Conservation (phyloP, 2,113 vertebrate genomes). For the Myxocyprinus asiaticus region DNA sequence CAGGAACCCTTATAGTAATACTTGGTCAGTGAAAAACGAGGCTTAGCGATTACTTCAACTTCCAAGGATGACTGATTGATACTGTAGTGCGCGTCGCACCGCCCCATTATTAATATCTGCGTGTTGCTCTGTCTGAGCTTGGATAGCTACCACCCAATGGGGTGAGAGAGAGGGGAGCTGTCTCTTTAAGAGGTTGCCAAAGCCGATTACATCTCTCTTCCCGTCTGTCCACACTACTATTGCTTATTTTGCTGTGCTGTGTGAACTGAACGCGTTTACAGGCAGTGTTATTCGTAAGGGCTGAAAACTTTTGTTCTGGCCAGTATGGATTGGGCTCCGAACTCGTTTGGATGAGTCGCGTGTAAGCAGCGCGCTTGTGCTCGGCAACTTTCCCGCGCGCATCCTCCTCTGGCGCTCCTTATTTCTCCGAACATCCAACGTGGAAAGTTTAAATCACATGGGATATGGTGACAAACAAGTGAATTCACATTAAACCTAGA, state of each 20-base stretch:
- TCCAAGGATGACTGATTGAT: neutral
- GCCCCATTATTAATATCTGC: neutral
- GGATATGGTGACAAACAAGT: conserved; percentile 70
- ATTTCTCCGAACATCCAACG: conserved; percentile 24
- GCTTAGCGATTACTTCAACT: neutral
- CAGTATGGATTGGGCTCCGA: conserved; percentile 56
- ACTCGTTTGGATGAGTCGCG: conserved; percentile 38
- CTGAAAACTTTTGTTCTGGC: conserved; percentile 5
- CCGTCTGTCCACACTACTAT: conserved; percentile 73
- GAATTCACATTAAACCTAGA: conserved; percentile 31
- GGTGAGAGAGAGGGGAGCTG: conserved; percentile 52
- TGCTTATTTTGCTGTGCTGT: conserved; percentile 29
- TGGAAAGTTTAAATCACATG: conserved; percentile 23
- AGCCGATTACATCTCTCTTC: conserved; percentile 87
- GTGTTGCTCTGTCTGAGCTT: conserved; percentile 64
- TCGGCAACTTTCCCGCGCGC: conserved; percentile 70
- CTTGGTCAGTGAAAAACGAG: neutral
- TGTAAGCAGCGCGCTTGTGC: conserved; percentile 42
- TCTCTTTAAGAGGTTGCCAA: conserved; percentile 82
- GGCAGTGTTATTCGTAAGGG: neutral
- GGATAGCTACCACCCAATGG: conserved; percentile 48
- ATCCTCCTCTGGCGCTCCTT: neutral
- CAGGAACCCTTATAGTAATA: too few species aligned
- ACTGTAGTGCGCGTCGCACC: neutral
- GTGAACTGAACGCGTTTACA: neutral